These are phyloP conservation scores for Akabosia matsudoensis DNA, from an alignment of 1,140 invertebrate species.

Conservation along the genomic window DNA sequence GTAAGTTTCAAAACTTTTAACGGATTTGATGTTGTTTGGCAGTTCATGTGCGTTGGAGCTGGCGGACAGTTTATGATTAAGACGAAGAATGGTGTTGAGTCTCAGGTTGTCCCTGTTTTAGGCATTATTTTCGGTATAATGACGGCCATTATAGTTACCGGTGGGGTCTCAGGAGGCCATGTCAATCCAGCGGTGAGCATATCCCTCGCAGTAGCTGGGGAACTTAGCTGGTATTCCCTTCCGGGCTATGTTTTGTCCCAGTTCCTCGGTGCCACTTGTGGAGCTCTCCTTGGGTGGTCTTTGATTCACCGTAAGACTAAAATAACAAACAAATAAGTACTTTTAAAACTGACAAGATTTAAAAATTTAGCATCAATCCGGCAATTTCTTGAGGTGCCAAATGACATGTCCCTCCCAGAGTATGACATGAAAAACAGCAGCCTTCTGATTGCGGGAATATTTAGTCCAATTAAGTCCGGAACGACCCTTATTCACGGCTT, in stretches of 20 bases:
- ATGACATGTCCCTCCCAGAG: not conserved
- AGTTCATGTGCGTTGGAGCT: conserved; percentile 13
- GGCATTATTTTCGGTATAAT: conserved; percentile 11
- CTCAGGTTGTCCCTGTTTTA: not conserved
- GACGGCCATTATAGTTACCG: not conserved
- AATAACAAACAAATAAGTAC: no score
- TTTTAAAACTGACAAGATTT: no score
- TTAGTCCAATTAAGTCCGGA: not conserved
- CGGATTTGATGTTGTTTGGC: no score
- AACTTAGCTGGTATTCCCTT: conserved; percentile 39
- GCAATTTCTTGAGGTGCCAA: not conserved
- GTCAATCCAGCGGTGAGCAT: conserved; percentile 15
- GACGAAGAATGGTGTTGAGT: not conserved
- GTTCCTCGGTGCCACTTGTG: conserved; percentile 37
- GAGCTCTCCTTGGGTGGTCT: conserved; percentile 27
- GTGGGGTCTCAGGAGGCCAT: conserved; percentile 10
- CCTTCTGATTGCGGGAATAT: not conserved
- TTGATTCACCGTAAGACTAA: not conserved
- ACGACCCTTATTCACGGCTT: not conserved
- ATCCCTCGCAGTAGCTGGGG: conserved; percentile 34
- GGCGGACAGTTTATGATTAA: not conserved
- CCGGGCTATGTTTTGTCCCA: conserved; percentile 32
- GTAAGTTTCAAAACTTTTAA: no score
- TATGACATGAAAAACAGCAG: not conserved
- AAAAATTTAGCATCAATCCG: not conserved